These are phyloP conservation scores for Solenopsis invicta DNA, from an alignment of 1,140 invertebrate species.

Conservation along the genomic window DNA sequence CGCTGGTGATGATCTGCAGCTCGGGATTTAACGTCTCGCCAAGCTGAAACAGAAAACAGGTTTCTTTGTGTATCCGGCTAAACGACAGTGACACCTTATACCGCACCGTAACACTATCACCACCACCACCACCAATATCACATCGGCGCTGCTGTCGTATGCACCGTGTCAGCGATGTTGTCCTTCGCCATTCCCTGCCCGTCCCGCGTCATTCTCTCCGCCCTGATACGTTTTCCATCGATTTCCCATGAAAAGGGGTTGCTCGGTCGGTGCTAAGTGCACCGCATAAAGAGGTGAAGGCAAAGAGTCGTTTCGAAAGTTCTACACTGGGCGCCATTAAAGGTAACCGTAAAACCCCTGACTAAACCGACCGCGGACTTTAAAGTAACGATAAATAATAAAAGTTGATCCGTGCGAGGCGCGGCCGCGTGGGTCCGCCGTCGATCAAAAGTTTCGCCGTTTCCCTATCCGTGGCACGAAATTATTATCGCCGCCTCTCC, in stretches of 20 bases:
- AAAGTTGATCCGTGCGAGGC: conserved; percentile 65
- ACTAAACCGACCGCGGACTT: conserved; percentile 67
- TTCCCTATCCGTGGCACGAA: conserved; percentile 34
- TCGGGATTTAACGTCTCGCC: conserved; percentile 95
- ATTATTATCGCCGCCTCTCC: conserved; percentile 48
- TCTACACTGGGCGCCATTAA: conserved; percentile 80
- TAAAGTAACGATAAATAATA: conserved; percentile 76
- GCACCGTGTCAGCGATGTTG: neutral
- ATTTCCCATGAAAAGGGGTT: conserved; percentile 81
- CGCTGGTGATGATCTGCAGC: conserved; percentile 94
- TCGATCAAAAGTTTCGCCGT: conserved; percentile 72
- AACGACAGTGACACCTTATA: conserved; percentile 46
- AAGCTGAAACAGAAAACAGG: conserved; percentile 89
- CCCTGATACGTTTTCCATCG: conserved; percentile 82
- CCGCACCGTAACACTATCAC: neutral
- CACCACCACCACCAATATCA: neutral
- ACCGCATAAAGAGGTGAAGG: conserved; percentile 79
- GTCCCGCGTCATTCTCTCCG: conserved; percentile 56
- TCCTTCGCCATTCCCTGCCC: neutral
- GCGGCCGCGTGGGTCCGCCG: conserved; percentile 19
- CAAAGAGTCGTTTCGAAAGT: conserved; percentile 81
- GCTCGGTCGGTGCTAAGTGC: conserved; percentile 79
- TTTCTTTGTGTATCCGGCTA: conserved; percentile 59
- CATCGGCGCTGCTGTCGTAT: neutral
- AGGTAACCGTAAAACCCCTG: conserved; percentile 78